phyloP scores from a whole-genome alignment of 1,140 invertebrate species.

The Himalopsyche phryganea region DNA sequence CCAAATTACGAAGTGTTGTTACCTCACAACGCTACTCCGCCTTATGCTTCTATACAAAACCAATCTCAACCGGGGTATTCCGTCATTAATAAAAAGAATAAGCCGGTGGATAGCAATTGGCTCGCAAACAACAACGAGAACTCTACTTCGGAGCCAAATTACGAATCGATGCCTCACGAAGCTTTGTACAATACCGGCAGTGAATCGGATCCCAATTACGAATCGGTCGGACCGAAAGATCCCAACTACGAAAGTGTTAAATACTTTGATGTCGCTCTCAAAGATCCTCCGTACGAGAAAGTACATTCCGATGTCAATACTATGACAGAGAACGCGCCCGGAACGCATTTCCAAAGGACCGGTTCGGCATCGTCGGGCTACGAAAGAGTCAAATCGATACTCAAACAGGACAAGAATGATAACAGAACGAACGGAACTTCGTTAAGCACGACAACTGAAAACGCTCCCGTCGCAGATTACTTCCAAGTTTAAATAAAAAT shows the following conservation, averaged over 20 bases:
- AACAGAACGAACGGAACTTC: constrained; percentile 26
- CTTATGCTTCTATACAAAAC: constrained; percentile 48
- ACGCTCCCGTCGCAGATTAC: constrained; percentile 49
- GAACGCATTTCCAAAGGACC: constrained; percentile 40
- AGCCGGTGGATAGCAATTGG: constrained; percentile 42
- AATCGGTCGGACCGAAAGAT: constrained; percentile 59
- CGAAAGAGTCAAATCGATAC: constrained; percentile 43
- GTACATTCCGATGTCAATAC: constrained; percentile 42
- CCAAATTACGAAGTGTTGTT: constrained; percentile 70
- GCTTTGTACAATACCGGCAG: constrained; percentile 63
- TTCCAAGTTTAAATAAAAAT: constrained; percentile 45
- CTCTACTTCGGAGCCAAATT: constrained; percentile 51
- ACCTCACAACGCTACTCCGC: constrained; percentile 50
- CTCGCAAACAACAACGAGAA: constrained; percentile 46
- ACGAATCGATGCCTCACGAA: constrained; percentile 67
- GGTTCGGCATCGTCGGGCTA: constrained; percentile 48
- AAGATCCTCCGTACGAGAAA: constrained; percentile 54
- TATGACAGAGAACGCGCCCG: constrained; percentile 27
- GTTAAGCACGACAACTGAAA: constrained; percentile 36
- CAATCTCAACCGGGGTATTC: constrained; percentile 51
- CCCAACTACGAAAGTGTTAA: constrained; percentile 54
- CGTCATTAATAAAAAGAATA: constrained; percentile 52
- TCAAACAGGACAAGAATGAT: constrained; percentile 33
- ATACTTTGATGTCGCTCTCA: constrained; percentile 51
- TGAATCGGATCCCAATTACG: constrained; percentile 70